phyloP scores from a whole-genome alignment of 2,797 vertebrate species.

The Spinibarbus caldwelli region DNA sequence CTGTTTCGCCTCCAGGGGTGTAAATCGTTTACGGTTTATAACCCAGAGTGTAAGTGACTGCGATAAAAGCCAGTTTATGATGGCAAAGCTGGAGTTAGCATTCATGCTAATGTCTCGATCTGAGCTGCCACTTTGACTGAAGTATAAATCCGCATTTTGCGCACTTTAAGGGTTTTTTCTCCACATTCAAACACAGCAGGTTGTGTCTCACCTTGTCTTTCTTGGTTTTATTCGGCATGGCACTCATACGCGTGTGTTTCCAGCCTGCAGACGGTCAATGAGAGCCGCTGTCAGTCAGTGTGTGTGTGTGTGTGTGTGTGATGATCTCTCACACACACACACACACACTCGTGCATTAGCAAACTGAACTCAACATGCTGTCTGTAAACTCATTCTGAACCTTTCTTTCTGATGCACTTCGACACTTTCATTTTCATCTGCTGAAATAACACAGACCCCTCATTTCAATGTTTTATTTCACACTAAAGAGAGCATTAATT shows the following conservation, averaged over 20 bases:
- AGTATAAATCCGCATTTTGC: neutral
- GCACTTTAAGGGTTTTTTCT: neutral
- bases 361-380: neutral
- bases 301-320: neutral
- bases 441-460: neutral
- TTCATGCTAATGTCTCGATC: constrained; percentile 19
- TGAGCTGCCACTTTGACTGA: neutral
- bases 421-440: neutral
- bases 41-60: neutral
- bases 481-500: neutral
- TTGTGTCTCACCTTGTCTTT: constrained; percentile 80
- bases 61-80: neutral
- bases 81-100: constrained; percentile 15
- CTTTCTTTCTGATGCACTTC: neutral
- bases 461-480: neutral
- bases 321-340: neutral
- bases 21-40: neutral
- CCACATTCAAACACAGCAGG: no score
- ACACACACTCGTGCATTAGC: neutral
- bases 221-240: constrained; percentile 86
- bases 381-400: neutral
- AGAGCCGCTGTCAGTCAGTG: constrained; percentile 5
- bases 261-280: constrained; percentile 57
- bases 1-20: neutral
- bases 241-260: constrained; percentile 72